Conservation (phyloP, 2,113 vertebrate species). For the Trichechus manatus region DNA sequence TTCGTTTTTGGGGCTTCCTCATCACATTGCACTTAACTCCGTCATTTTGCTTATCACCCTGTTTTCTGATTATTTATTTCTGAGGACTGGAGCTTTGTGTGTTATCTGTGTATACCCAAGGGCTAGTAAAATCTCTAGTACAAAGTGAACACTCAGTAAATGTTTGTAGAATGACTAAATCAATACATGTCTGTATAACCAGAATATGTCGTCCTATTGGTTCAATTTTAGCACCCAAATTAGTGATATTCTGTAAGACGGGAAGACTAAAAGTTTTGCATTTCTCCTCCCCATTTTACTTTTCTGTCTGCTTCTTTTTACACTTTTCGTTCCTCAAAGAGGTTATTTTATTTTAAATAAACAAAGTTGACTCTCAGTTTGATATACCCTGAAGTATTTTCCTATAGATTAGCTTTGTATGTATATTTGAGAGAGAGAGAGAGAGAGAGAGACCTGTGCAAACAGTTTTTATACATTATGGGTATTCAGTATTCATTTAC, state of each 20-base stretch:
- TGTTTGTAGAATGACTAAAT: conserved; percentile 6
- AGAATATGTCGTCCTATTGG: not conserved
- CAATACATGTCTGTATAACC: not conserved
- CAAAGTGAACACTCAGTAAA: not conserved
- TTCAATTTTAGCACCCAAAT: not conserved
- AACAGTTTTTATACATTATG: conserved; percentile 18
- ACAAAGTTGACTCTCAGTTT: not conserved
- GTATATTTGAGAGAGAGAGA: not conserved
- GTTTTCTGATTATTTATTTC: conserved; percentile 25
- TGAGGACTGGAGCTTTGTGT: not conserved
- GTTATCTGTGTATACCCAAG: not conserved
- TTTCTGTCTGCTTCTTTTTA: conserved; percentile 23
- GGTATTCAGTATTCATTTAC: conserved; percentile 46
- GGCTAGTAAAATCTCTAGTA: not conserved
- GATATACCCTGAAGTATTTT: conserved; percentile 8
- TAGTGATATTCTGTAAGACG: conserved; percentile 10
- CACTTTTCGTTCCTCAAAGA: not conserved
- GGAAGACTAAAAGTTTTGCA: not conserved
- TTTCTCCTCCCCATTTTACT: not conserved
- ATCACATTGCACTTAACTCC: not conserved
- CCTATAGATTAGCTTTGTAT: not conserved
- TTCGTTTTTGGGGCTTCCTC: not conserved
- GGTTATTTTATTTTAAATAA: conserved; percentile 59
- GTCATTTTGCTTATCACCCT: not conserved
- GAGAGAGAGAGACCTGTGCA: not conserved